These are phyloP conservation scores for Enteromius paludinosus DNA, from an alignment of 2,797 vertebrate species.

Conservation along the genomic window DNA sequence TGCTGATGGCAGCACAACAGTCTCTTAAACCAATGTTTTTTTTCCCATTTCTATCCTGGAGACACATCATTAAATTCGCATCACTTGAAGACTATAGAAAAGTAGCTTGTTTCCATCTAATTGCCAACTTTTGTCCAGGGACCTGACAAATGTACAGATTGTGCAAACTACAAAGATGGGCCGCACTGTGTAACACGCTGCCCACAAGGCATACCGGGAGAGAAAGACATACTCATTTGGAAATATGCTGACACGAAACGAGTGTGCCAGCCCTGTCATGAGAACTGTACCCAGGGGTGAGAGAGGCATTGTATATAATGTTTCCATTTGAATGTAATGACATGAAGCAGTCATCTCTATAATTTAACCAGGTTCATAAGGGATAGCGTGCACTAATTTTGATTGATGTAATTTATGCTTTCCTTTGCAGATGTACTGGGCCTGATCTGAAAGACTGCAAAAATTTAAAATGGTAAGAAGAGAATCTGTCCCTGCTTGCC, in stretches of 20 bases:
- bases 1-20: background rate
- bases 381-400: background rate
- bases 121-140: slow-evolving; percentile 76
- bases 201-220: too few species aligned
- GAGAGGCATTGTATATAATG: too few species aligned
- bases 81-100: background rate
- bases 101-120: slow-evolving; percentile 20
- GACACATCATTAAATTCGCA: slow-evolving; percentile 9
- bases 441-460: slow-evolving; percentile 85
- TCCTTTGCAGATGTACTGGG: slow-evolving; percentile 83
- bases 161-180: slow-evolving; percentile 89
- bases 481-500: background rate
- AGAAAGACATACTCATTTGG: too few species aligned
- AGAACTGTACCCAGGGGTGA: too few species aligned
- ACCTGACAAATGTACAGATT: slow-evolving; percentile 84
- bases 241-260: too few species aligned
- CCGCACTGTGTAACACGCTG: too few species aligned
- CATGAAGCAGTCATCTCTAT: too few species aligned
- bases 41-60: background rate
- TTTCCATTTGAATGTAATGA: too few species aligned
- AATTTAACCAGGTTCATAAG: too few species aligned
- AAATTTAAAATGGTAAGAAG: slow-evolving; percentile 73
- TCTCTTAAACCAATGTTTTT: slow-evolving; percentile 9
- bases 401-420: slow-evolving; percentile 34
- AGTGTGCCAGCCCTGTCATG: too few species aligned